phyloP scores from a whole-genome alignment of 2,797 vertebrate species.

The Arnoldichthys spilopterus region DNA sequence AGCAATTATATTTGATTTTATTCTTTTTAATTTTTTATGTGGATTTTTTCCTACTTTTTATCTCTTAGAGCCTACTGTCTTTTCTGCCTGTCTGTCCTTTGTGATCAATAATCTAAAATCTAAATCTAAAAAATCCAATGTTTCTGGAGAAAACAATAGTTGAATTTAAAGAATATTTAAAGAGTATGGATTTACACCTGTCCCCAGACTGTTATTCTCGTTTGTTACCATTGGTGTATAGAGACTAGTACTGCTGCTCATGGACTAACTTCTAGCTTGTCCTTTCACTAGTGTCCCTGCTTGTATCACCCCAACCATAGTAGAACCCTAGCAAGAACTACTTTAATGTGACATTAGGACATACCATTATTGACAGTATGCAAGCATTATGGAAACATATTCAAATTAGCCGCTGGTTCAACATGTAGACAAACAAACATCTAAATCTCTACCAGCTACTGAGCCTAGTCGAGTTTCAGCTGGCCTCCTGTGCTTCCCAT shows the following conservation, averaged over 20 bases:
- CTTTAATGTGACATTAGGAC: neutral
- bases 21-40: too few relatives aligned
- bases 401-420: neutral
- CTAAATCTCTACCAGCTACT: neutral
- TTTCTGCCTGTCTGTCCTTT: too few relatives aligned
- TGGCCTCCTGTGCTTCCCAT: neutral
- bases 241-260: neutral
- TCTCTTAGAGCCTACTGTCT: too few relatives aligned
- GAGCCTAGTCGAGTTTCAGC: neutral
- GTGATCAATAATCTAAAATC: too few relatives aligned
- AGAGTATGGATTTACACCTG: neutral
- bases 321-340: neutral
- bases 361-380: neutral
- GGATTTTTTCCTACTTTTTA: too few relatives aligned
- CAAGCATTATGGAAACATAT: neutral
- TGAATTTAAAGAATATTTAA: neutral
- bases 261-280: neutral
- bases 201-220: neutral
- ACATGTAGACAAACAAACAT: neutral
- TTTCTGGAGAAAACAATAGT: neutral
- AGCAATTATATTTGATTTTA: too few relatives aligned
- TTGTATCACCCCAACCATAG: too few relatives aligned
- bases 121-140: neutral
- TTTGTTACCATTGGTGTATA: neutral
- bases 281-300: neutral